Evolutionary conservation across 2,113 vertebrate species (phyloP).

Genomic region (Ondatra zibethicus): DNA sequence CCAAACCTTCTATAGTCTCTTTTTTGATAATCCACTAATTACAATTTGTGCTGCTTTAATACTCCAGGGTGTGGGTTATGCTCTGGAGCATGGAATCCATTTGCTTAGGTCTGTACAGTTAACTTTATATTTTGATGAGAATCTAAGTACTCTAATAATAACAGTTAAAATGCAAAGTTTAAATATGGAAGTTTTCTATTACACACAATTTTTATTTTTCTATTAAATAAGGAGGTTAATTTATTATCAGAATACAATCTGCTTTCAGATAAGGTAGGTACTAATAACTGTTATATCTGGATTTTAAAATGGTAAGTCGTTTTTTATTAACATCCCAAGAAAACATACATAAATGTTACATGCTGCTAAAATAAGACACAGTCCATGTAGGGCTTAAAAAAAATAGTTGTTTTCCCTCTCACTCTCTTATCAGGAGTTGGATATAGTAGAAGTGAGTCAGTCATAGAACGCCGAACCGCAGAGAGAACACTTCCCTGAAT

Average conservation of each 20-base stretch:
- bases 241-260: background rate
- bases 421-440: background rate
- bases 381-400: background rate
- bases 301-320: background rate
- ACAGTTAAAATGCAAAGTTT: background rate
- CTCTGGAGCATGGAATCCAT: background rate
- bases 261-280: background rate
- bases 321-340: background rate
- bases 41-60: background rate
- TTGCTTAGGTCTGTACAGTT: background rate
- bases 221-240: background rate
- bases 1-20: background rate
- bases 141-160: conserved; percentile 1
- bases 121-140: background rate
- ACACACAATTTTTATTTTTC: background rate
- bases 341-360: background rate
- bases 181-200: background rate
- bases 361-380: background rate
- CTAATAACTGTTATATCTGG: background rate
- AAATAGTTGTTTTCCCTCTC: background rate
- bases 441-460: background rate
- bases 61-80: background rate
- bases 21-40: background rate
- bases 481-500: background rate
- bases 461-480: background rate